Evolutionary conservation across 2,797 vertebrate species (phyloP).

Genomic region (Lithobates sylvaticus): DNA sequence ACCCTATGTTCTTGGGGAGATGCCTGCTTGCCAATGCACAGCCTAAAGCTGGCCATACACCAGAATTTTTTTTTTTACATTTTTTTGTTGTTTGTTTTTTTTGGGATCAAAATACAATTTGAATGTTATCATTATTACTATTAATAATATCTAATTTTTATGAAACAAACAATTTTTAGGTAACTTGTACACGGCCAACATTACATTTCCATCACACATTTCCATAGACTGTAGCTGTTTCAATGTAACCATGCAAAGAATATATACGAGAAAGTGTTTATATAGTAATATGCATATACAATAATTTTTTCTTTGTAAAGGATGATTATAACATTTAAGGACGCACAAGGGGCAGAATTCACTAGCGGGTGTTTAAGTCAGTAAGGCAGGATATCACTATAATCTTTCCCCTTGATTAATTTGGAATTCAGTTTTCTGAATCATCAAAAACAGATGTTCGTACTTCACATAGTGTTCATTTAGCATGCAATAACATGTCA

Average conservation of each 20-base stretch:
- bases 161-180: no score
- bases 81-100: no score
- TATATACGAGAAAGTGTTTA: not conserved
- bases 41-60: no score
- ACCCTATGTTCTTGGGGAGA: no score
- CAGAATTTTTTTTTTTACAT: no score
- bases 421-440: constrained; percentile 55
- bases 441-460: constrained; percentile 55
- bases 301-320: not conserved
- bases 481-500: constrained; percentile 56
- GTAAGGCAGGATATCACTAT: constrained; percentile 21
- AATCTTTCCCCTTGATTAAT: constrained; percentile 56
- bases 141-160: no score
- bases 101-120: no score
- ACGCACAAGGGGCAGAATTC: not conserved
- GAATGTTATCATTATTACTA: no score
- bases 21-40: no score
- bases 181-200: not conserved
- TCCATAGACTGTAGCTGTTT: not conserved
- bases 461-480: constrained; percentile 61
- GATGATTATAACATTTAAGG: constrained; percentile 7
- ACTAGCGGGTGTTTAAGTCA: constrained; percentile 37
- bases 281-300: not conserved
- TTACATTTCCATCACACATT: not conserved
- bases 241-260: not conserved